Percentiles rank a stretch among this genome's conserved stretches.
Evolutionary conservation across 2,113 vertebrate genomes (phyloP).

Genomic region (Neogale vison): DNA sequence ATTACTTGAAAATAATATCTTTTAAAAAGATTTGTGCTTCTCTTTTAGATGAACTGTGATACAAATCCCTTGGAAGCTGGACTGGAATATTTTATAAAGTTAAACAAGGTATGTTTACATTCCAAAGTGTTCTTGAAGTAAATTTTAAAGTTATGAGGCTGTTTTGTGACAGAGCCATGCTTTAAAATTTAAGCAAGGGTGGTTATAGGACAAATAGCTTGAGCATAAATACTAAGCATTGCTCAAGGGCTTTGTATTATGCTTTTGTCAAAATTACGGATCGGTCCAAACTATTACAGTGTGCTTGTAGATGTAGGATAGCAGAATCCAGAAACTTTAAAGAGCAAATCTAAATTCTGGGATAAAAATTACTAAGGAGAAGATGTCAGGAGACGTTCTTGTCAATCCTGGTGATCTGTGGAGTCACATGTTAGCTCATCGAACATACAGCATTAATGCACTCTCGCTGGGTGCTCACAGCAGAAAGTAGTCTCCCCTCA

Average conservation of each 20-base stretch:
- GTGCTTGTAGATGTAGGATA: neutral
- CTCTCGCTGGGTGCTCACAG: neutral
- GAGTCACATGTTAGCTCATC: neutral
- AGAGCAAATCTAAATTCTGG: neutral
- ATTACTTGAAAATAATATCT: neutral
- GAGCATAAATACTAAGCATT: neutral
- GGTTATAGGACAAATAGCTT: neutral
- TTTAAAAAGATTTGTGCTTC: constrained; percentile 21
- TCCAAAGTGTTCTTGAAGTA: constrained; percentile 27
- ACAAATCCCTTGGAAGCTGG: constrained; percentile 98
- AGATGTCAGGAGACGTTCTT: neutral
- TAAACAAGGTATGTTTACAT: constrained; percentile 93
- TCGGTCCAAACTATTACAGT: neutral
- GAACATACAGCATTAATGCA: neutral
- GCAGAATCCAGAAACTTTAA: neutral
- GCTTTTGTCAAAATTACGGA: neutral
- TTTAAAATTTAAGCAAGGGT: constrained; percentile 39
- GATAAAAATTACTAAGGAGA: neutral
- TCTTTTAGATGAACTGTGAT: constrained; percentile 96
- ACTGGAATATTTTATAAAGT: constrained; percentile 95
- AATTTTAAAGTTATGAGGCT: neutral
- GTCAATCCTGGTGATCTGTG: neutral
- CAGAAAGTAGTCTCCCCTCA: neutral
- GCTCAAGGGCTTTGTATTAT: neutral
- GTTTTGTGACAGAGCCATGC: neutral